Evolutionary conservation across 2,797 vertebrate species (phyloP).

Genomic region (Mormyrus proboscirostris): DNA sequence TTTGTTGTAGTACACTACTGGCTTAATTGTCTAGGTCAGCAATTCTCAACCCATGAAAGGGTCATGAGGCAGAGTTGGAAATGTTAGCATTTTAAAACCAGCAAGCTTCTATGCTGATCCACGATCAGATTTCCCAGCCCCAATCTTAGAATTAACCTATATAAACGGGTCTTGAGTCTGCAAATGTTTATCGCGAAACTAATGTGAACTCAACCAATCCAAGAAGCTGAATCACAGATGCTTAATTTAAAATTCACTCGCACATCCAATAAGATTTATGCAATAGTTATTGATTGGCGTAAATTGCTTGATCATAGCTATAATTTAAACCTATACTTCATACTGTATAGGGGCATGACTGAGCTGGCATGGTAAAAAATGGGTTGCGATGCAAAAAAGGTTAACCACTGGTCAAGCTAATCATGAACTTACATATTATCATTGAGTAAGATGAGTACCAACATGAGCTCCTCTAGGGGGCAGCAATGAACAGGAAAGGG

Average conservation of each 20-base stretch:
- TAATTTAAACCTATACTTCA: background rate
- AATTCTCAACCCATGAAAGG: background rate
- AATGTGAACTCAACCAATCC: background rate
- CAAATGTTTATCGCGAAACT: background rate
- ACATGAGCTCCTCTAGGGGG: constrained; percentile 9
- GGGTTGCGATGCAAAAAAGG: background rate
- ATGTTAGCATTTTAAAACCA: background rate
- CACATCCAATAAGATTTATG: background rate
- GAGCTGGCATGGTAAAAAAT: background rate
- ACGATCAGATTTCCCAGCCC: background rate
- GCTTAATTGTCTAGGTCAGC: background rate
- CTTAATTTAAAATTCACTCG: background rate
- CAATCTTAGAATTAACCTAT: background rate
- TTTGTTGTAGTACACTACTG: background rate
- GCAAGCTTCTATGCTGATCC: background rate
- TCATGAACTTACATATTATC: background rate
- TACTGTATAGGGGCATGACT: background rate
- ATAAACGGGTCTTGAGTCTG: background rate
- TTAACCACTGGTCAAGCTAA: background rate
- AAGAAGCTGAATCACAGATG: background rate
- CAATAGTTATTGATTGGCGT: background rate
- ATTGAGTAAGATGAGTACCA: background rate
- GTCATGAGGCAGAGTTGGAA: background rate
- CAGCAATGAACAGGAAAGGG: background rate
- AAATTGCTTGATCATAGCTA: background rate